Base-by-base conservation (phyloP, 2,113 vertebrate genomes). In the Danionella cerebrum region DNA sequence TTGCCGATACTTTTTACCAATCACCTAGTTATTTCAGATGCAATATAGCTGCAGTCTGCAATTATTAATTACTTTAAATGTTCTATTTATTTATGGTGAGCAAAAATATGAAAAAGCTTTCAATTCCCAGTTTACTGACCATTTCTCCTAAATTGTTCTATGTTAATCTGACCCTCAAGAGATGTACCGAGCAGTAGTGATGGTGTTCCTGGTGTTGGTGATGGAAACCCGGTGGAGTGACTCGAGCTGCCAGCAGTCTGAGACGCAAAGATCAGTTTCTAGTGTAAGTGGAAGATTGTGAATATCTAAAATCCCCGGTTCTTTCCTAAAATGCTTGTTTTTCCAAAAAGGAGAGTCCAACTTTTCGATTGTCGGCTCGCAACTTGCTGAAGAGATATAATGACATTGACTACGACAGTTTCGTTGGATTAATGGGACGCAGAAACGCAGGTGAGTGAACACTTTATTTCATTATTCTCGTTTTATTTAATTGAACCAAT, bases 351-450 rank as follows among this genome's bases (percentile, higher is more conserved):
- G 86, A 88, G 58, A 77, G 65, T 35, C 38, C 19, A 19, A 81
- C 76, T 53, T 72, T 85, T 47, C 83, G 84, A n/a, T 84, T 73
- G 33, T 66, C 89, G n/a, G 83, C 90, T 51, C 80, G 81, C 0
- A 85, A 82, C 3, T 71, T 91, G 70, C 77, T 90, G 44, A 90
- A 86, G 82, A 80, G 85, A 39, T 89, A 88, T 11, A 86, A 86
- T 59, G 86, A 91, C 2, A 76, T 90, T 75, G 91, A 91, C 71
- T 91, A 91, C 71, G 90, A 94, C 78, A 92, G 85, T 69, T 83
- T 96, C 78, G 89, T 94, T 36, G 89, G 87, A 50, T 74, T 87
- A 71, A 89, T 93, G 88, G 90, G 91, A 50, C 89, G 86, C 78
- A 88, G 90, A 67, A 87, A 80, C 41, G 42, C 86, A 1, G 90